These are phyloP conservation scores for Eulemur albifrons DNA, from an alignment of 2,797 vertebrate species.

Conservation along the genomic window DNA sequence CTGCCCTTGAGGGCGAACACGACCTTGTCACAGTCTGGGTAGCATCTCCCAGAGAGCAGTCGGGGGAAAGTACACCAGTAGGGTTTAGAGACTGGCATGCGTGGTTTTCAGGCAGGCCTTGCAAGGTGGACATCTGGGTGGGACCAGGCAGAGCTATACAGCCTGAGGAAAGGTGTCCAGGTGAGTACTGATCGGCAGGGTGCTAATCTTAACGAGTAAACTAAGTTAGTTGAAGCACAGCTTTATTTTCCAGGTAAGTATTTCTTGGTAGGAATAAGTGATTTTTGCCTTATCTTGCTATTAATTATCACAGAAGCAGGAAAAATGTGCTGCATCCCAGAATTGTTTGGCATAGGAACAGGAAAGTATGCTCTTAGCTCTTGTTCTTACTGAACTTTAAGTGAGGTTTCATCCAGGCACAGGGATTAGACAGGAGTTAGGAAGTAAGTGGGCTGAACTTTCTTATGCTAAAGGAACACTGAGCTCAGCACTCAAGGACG, in stretches of 20 bases:
- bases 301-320: background rate
- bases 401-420: background rate
- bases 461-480: background rate
- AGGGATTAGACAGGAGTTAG: background rate
- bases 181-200: background rate
- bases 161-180: background rate
- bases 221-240: background rate
- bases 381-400: background rate
- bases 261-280: background rate
- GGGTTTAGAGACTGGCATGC: fast-evolving
- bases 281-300: background rate
- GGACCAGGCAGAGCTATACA: too few species aligned
- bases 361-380: background rate
- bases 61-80: background rate
- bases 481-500: background rate
- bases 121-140: background rate
- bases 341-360: background rate
- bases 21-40: background rate
- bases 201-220: background rate
- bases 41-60: background rate
- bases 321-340: background rate
- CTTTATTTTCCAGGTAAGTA: background rate
- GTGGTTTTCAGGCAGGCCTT: background rate
- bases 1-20: fast-evolving
- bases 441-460: background rate